Conservation (phyloP, 2,888 invertebrate genomes). For the Apeira syringaria region DNA sequence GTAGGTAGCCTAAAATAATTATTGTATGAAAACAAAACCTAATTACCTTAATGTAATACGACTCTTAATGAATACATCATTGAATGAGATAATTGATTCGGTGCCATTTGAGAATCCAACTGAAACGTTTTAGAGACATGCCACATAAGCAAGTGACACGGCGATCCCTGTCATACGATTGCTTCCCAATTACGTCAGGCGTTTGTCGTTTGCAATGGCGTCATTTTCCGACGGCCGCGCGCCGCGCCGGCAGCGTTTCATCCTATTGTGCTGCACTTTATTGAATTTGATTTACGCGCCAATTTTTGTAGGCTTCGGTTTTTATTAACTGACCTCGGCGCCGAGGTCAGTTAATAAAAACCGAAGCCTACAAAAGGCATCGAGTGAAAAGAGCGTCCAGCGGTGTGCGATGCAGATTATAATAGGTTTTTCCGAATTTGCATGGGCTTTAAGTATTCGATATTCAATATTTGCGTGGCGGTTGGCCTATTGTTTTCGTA, state of each 20-base stretch:
- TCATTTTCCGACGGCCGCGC: no score
- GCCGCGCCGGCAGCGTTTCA: constrained; percentile 16
- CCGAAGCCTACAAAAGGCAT: constrained; percentile 79
- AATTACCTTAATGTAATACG: no score
- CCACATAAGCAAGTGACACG: constrained; percentile 11
- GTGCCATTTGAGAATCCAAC: no score
- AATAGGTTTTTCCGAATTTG: constrained; percentile 79
- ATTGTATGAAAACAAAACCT: no score
- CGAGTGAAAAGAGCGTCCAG: constrained; percentile 80
- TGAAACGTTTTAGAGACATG: no score
- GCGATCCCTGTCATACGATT: constrained; percentile 20
- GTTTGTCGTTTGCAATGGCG: constrained; percentile 54
- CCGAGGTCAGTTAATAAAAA: constrained; percentile 83
- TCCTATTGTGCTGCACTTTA: constrained; percentile 75
- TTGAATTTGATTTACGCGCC: constrained; percentile 81
- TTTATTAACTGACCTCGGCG: constrained; percentile 82
- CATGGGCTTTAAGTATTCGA: constrained; percentile 74
- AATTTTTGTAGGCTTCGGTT: constrained; percentile 81
- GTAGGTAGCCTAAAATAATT: no score
- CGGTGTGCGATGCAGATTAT: constrained; percentile 82
- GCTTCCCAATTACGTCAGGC: constrained; percentile 27
- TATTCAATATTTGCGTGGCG: constrained; percentile 71
- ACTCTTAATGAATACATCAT: no score
- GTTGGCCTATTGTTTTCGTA: constrained; percentile 62
- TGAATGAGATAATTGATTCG: no score